Percentiles rank a stretch among this genome's conserved stretches.
phyloP scores from a whole-genome alignment of 2,113 vertebrate genomes.

The Rhizomys pruinosus region DNA sequence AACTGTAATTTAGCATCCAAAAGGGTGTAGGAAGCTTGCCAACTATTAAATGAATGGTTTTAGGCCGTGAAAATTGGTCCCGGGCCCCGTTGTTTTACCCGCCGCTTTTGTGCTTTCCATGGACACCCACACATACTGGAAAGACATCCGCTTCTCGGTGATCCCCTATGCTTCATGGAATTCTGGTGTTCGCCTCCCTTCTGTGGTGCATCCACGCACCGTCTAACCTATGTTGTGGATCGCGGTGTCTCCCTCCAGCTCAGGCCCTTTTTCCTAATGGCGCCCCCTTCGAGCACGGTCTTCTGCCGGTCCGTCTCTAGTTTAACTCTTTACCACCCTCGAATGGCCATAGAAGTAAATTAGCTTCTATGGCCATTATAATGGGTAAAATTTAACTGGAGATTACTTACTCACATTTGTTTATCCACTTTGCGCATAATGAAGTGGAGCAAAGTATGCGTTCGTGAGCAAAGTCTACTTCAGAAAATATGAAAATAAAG shows the following conservation, averaged over 20 bases:
- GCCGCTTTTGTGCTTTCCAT: background rate
- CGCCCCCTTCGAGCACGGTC: background rate
- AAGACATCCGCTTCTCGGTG: no score
- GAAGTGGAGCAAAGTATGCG: background rate
- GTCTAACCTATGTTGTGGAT: no score
- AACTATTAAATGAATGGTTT: background rate
- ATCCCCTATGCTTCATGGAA: no score
- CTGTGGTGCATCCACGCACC: no score
- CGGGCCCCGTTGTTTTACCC: background rate
- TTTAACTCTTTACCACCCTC: background rate
- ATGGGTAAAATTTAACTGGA: conserved; percentile 13
- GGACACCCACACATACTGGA: no score
- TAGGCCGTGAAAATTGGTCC: background rate
- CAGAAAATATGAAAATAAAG: background rate
- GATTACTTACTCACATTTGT: background rate
- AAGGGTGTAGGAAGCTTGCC: background rate
- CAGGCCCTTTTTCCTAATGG: background rate
- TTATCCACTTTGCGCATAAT: background rate
- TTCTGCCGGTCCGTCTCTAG: no score
- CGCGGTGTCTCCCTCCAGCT: no score
- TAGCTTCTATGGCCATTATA: no score
- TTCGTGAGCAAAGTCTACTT: no score
- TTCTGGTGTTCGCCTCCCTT: no score
- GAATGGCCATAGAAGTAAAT: background rate
- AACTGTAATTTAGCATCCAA: background rate